Evolutionary conservation across 2,888 invertebrate species (phyloP).

Genomic region (Phaedon cochleariae): DNA sequence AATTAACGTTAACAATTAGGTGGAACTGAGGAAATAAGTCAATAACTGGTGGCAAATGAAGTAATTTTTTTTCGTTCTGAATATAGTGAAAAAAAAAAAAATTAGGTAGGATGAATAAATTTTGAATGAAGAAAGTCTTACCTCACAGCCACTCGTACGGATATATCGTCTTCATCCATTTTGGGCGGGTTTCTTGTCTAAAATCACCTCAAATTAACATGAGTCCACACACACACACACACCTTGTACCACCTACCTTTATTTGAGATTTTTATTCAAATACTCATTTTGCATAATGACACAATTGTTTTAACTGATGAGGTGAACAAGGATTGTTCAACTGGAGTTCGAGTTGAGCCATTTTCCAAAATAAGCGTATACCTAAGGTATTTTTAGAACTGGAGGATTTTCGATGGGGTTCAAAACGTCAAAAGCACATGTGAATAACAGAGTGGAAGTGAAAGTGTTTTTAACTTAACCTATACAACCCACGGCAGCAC

Average conservation of each 20-base stretch:
- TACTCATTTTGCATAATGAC: conserved; percentile 47
- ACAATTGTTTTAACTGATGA: conserved; percentile 38
- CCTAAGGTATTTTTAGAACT: conserved; percentile 21
- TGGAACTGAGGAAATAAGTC: no score
- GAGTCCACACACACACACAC: conserved; percentile 46
- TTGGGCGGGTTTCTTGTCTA: conserved; percentile 37
- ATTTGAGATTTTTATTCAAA: conserved; percentile 46
- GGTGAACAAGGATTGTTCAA: conserved; percentile 34
- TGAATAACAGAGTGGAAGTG: conserved; percentile 44
- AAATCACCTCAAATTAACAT: conserved; percentile 42
- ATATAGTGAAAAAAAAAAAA: no score
- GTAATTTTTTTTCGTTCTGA: no score
- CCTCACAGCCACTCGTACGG: conserved; percentile 77
- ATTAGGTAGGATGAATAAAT: conserved; percentile 14
- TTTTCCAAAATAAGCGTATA: conserved; percentile 19
- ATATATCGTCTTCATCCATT: conserved; percentile 73
- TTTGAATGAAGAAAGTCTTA: conserved; percentile 52
- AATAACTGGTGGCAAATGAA: no score
- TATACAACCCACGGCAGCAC: conserved; percentile 43
- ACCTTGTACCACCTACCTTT: conserved; percentile 53
- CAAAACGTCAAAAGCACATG: conserved; percentile 38
- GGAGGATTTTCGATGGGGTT: conserved; percentile 15
- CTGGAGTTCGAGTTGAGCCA: conserved; percentile 22
- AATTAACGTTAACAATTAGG: no score
- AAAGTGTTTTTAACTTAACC: conserved; percentile 46